Base-by-base conservation (phyloP, 2,888 invertebrate genomes). In the Spilosoma lubricipeda region DNA sequence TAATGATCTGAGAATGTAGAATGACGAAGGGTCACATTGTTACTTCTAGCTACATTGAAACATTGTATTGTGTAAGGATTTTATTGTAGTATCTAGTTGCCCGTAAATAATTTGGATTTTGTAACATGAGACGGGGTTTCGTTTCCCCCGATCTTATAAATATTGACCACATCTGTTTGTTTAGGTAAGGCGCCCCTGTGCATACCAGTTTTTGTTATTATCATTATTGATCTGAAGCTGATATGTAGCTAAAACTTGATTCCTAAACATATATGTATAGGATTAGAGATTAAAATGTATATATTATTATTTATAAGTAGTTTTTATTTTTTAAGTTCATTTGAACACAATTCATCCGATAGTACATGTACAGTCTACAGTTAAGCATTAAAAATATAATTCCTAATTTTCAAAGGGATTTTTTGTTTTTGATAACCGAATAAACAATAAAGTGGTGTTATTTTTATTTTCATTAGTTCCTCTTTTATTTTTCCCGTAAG, bases 1-100 rank as follows among this genome's bases (percentile, higher is more conserved):
- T 85, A 84, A 85, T 85, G 84, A 82, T 77, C 80, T 85, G 84
- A 82, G 85, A 84, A 83, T 82, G 63, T 73, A 36, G 67, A 73
- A 71, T 67, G 30, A 39, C 39, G 67, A 36, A 68, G 76, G 76
- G 76, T 76, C 76, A 65, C 76, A 76, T 76, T 76, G 73, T 76
- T 73, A 68, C 70, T 70, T 20, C 59, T 76, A 56, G 59, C 70
- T 45, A 39, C n/a, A 64, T 73, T 73, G 73, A 70, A 59, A 63
- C 23, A 67, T 64, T 63, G 70, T 67, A 76, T 73, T 76, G 76
- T 76, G n/a, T 52, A 71, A 33, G 64, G 36, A 76, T 71, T 71
- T 71, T 68, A 67, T 68, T 71, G 68, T 67, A 45, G 68, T 73
- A 64, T 73, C 76, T 68, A 73, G 73, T 76, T 73, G 70, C 63